Evolutionary conservation across 2,888 invertebrate species (phyloP), one percentile per base, ranked within the genome.

Genomic region (Melanophora roralis): DNA sequence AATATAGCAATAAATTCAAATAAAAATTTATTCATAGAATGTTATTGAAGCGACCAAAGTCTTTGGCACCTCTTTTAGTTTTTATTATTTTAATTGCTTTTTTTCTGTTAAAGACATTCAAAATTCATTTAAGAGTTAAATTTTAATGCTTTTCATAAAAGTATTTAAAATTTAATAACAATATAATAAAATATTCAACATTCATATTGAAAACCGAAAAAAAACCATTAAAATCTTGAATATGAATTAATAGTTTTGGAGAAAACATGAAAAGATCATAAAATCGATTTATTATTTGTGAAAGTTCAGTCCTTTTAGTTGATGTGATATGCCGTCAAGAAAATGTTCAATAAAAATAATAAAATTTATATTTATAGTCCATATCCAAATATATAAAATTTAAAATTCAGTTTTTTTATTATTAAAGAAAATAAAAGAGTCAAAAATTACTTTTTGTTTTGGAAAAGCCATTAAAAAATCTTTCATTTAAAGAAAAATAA

Each of bases 361-460:
- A 34, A 43, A 51, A 62, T 62, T 72, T 62, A 49, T 60, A 19
- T 60, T 71, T 16, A 51, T 60, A 19, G 12, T 5, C 21, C 40
- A 43, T 43, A 53, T 47, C 43, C 27, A 53, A 53, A 32, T 60
- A 23, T 21, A 72, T 72, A 62, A 72, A n/a, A 62, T 62, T 59
- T 69, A 1, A 19, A 38, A 38, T 47, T 40, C 2, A 6, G n/a
- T 51, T 67, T 47, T 4, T 38, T 9, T 64, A n/a, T 62, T 40
- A 34, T 40, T 40, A n/a, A n/a, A n/a, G n/a, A 8, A 5, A 16
- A 7, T 6, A 45, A 43, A 43, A 62, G 32, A 11, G n/a, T 9
- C 11, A 36, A 64, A n/a, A n/a, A n/a, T n/a, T n/a, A n/a, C n/a
- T n/a, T n/a, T n/a, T n/a, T n/a, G n/a, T n/a, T n/a, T n/a, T n/a